Conservation (phyloP, 2,797 vertebrate species). For the Distichodus sexfasciatus region DNA sequence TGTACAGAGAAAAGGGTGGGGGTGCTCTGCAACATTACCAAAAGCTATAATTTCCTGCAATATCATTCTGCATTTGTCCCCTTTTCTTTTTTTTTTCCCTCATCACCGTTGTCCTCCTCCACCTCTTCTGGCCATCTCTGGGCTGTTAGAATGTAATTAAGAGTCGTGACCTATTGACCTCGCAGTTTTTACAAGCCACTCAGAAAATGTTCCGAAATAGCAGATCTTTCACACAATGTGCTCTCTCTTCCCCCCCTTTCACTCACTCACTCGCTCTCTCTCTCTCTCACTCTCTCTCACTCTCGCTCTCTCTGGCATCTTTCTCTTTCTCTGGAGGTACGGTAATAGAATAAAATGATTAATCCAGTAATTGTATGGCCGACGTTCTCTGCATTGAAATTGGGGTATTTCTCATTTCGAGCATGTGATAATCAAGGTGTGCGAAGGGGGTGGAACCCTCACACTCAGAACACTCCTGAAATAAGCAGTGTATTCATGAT, state of each 20-base stretch:
- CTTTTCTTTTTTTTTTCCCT: conserved; percentile 76
- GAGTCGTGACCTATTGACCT: conserved; percentile 96
- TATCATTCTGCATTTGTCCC: conserved; percentile 77
- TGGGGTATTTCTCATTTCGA: conserved; percentile 73
- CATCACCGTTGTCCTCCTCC: conserved; percentile 26
- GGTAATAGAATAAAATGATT: conserved; percentile 91
- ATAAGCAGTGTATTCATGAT: conserved; percentile 74
- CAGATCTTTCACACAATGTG: conserved; percentile 83
- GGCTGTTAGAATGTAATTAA: conserved; percentile 93
- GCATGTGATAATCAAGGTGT: conserved; percentile 25
- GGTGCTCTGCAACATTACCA: conserved; percentile 88
- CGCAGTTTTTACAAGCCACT: conserved; percentile 88
- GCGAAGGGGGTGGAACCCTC: conserved; percentile 45
- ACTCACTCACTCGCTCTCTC: not conserved
- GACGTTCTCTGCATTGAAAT: conserved; percentile 84
- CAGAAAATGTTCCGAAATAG: conserved; percentile 81
- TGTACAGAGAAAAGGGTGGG: conserved; percentile 77
- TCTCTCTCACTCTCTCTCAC: not conserved
- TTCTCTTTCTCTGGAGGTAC: conserved; percentile 57
- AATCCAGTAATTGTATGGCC: conserved; percentile 89
- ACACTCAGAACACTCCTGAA: conserved; percentile 56
- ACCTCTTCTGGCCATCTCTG: conserved; percentile 88
- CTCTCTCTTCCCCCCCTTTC: conserved; percentile 51
- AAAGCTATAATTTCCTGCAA: conserved; percentile 89
- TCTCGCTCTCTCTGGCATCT: conserved; percentile 61